These are phyloP conservation scores for Hypocryptadius cinnamomeus DNA, from an alignment of 2,113 vertebrate species.

Conservation along the genomic window DNA sequence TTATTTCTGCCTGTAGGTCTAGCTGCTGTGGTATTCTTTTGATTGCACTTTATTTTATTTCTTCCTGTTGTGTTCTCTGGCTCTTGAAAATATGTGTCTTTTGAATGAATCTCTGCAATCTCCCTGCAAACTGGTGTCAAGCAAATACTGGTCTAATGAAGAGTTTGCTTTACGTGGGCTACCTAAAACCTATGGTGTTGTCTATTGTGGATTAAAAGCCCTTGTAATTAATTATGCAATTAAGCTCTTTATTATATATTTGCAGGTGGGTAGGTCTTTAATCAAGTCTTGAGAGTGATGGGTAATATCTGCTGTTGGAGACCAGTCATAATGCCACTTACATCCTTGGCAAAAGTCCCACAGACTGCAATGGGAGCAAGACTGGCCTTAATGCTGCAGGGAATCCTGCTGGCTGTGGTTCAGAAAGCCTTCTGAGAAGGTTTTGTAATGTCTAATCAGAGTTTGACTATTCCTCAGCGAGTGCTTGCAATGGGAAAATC, in stretches of 20 bases:
- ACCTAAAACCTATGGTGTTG: constrained; percentile 61
- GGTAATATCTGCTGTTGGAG: constrained; percentile 34
- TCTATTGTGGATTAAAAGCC: constrained; percentile 30
- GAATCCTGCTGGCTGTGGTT: constrained; percentile 46
- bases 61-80: neutral
- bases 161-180: neutral
- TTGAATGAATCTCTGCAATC: neutral
- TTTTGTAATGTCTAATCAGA: constrained; percentile 47
- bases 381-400: constrained; percentile 38
- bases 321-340: constrained; percentile 50
- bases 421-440: constrained; percentile 51
- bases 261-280: constrained; percentile 43
- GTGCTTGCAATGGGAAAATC: constrained; percentile 2
- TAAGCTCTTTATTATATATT: constrained; percentile 52
- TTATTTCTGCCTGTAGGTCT: neutral
- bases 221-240: constrained; percentile 53
- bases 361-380: constrained; percentile 31
- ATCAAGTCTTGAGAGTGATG: constrained; percentile 33
- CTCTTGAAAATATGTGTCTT: neutral
- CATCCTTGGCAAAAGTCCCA: constrained; percentile 43
- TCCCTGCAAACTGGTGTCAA: neutral
- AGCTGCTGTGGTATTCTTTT: neutral
- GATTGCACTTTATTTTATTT: neutral
- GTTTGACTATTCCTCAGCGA: neutral
- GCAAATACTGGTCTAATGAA: neutral